Evolutionary conservation across 2,888 invertebrate species (phyloP).

Genomic region (Saturnia pavonia): DNA sequence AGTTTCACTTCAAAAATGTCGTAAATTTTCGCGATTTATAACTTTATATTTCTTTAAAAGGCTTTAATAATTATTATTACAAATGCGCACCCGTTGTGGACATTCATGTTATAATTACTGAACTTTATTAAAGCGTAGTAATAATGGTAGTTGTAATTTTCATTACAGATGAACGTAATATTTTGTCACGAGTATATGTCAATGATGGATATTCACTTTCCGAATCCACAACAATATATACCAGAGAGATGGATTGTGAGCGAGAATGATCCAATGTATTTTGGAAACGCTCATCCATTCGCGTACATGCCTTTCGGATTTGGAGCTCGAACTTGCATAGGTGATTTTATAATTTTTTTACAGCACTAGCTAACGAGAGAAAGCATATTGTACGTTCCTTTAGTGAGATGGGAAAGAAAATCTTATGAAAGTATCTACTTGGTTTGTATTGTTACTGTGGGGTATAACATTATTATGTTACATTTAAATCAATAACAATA

Average conservation of each 20-base stretch:
- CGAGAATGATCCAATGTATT: constrained; percentile 58
- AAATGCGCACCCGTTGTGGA: neutral
- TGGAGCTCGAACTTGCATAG: constrained; percentile 85
- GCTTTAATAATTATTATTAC: neutral
- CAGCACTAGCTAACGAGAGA: no score
- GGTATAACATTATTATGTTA: no score
- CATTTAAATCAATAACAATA: no score
- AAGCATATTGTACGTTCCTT: no score
- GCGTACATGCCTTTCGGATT: constrained; percentile 86
- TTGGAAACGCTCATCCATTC: constrained; percentile 81
- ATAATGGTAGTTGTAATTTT: neutral
- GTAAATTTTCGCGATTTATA: no score
- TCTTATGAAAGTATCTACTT: no score
- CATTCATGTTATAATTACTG: neutral
- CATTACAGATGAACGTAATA: constrained; percentile 40
- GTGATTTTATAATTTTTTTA: constrained; percentile 45
- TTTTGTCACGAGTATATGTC: constrained; percentile 83
- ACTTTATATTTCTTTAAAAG: neutral
- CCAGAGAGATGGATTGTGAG: constrained; percentile 88
- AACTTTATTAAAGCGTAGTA: neutral
- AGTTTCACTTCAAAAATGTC: no score
- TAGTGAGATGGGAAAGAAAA: no score
- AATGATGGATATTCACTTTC: constrained; percentile 84
- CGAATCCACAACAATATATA: constrained; percentile 82
- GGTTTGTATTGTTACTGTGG: no score